Percentiles rank a stretch among this genome's conserved stretches.
Conservation (phyloP, 1,140 invertebrate species). For the Coelopa frigida region DNA sequence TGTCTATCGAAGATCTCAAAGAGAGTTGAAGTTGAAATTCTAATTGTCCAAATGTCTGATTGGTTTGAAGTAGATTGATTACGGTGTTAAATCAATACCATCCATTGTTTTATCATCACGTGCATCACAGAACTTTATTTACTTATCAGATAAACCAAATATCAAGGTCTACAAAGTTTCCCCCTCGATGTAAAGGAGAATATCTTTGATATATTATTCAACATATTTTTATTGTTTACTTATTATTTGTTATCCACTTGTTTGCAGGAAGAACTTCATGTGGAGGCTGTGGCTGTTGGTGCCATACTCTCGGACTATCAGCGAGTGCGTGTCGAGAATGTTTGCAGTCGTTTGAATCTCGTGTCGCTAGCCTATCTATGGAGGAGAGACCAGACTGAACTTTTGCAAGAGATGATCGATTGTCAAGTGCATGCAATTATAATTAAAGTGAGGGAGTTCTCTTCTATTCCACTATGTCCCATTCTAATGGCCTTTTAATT, state of each 20-base stretch:
- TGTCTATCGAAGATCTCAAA: too few relatives aligned
- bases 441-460: slow-evolving; percentile 63
- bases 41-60: too few relatives aligned
- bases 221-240: too few relatives aligned
- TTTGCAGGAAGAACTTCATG: slow-evolving; percentile 65
- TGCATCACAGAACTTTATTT: too few relatives aligned
- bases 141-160: too few relatives aligned
- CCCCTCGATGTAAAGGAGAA: too few relatives aligned
- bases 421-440: slow-evolving; percentile 87
- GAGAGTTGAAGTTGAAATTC: too few relatives aligned
- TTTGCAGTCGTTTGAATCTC: slow-evolving; percentile 86
- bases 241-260: neutral
- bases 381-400: slow-evolving; percentile 86
- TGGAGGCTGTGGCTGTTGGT: slow-evolving; percentile 91
- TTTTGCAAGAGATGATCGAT: slow-evolving; percentile 96
- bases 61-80: too few relatives aligned
- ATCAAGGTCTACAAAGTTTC: too few relatives aligned
- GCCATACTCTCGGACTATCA: slow-evolving; percentile 98
- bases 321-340: slow-evolving; percentile 93
- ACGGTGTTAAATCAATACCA: too few relatives aligned
- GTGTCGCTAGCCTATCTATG: slow-evolving; percentile 88
- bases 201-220: too few relatives aligned
- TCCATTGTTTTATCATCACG: too few relatives aligned
- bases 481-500: neutral
- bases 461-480: neutral